These are phyloP conservation scores for Drosophila azteca DNA, from an alignment of 1,140 invertebrate species.

Conservation along the genomic window DNA sequence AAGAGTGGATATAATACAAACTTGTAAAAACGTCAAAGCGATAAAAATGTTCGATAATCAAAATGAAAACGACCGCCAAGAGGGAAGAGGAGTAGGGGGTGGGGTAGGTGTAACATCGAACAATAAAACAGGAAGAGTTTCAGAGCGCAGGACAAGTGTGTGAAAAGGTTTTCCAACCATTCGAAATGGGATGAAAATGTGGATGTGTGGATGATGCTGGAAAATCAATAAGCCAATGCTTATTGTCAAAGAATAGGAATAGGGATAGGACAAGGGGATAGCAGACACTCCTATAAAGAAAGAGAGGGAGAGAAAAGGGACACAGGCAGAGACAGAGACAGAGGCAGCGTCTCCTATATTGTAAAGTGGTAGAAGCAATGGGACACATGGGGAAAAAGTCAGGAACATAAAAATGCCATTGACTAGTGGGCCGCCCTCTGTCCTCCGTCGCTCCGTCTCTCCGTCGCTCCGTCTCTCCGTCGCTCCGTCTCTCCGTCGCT, in stretches of 20 bases:
- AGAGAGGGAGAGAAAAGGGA: neutral
- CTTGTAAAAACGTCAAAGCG: constrained; percentile 64
- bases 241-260: constrained; percentile 54
- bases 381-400: constrained; percentile 41
- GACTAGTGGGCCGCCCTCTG: constrained; percentile 45
- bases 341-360: constrained; percentile 10
- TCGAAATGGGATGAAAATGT: constrained; percentile 40
- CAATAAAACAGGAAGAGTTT: constrained; percentile 64
- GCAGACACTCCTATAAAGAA: constrained; percentile 20
- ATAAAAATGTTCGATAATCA: constrained; percentile 67
- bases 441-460: too few relatives aligned
- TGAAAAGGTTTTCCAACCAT: constrained; percentile 39
- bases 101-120: constrained; percentile 31
- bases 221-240: constrained; percentile 64
- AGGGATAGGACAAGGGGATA: constrained; percentile 15
- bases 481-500: too few relatives aligned
- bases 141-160: constrained; percentile 48
- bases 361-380: constrained; percentile 4
- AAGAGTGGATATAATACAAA: constrained; percentile 23
- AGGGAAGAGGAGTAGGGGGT: constrained; percentile 4
- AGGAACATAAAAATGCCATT: constrained; percentile 69
- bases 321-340: neutral
- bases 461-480: too few relatives aligned
- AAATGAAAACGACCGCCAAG: constrained; percentile 56
- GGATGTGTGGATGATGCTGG: constrained; percentile 39